These are phyloP conservation scores for Muntiacus reevesi DNA, from an alignment of 2,113 vertebrate species.

Conservation along the genomic window DNA sequence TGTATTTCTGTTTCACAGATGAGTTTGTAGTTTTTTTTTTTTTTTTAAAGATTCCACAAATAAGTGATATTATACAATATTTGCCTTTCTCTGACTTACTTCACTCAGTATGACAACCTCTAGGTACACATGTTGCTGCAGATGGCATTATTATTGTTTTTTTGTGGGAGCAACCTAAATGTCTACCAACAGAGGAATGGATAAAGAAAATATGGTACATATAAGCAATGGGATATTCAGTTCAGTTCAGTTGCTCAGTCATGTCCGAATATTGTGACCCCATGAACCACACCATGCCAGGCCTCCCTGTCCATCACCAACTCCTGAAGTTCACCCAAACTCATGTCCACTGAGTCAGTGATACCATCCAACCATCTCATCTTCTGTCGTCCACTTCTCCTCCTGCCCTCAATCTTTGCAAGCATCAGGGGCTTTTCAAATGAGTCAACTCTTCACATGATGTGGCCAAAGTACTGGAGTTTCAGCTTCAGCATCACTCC, in stretches of 20 bases:
- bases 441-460: too few relatives aligned
- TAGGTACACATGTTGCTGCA: background rate
- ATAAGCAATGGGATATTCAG: background rate
- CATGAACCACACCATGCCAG: rapidly evolving
- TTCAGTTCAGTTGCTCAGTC: background rate
- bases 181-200: background rate
- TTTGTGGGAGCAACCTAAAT: background rate
- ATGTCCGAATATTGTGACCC: background rate
- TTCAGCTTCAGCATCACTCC: background rate
- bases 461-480: too few relatives aligned
- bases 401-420: background rate
- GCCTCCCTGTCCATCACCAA: background rate
- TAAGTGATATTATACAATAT: background rate
- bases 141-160: background rate
- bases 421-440: background rate
- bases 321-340: background rate
- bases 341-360: background rate
- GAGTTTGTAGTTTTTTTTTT: background rate
- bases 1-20: background rate
- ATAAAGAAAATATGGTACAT: background rate
- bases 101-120: background rate
- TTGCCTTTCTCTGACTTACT: background rate
- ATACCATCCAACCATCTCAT: background rate
- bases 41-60: background rate
- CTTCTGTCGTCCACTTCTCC: background rate